These are phyloP conservation scores for Orthonevra nobilis DNA, from an alignment of 2,888 invertebrate species.

Conservation along the genomic window DNA sequence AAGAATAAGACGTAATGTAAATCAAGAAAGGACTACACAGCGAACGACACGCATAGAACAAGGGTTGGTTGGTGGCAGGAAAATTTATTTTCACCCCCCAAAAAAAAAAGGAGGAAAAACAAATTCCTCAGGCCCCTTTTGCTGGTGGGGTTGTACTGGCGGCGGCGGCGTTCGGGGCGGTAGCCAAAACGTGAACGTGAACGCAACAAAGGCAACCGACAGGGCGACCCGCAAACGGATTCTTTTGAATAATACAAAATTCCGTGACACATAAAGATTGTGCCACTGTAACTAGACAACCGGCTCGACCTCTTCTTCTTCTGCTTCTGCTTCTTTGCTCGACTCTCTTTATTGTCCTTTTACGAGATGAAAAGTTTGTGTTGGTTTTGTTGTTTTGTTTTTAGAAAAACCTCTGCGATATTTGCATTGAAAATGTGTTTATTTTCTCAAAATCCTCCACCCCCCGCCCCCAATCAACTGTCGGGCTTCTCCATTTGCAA, in stretches of 20 bases:
- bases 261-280: slow-evolving; percentile 61
- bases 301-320: slow-evolving; percentile 5
- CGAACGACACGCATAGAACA: slow-evolving; percentile 7
- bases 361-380: slow-evolving; percentile 30
- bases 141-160: background rate
- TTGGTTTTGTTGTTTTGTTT: too few relatives aligned
- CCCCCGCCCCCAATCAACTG: slow-evolving; percentile 9
- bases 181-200: too few relatives aligned
- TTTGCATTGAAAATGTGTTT: slow-evolving; percentile 66
- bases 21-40: slow-evolving; percentile 54
- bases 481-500: slow-evolving; percentile 54
- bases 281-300: slow-evolving; percentile 58
- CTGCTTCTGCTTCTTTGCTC: background rate
- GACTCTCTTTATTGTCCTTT: slow-evolving; percentile 9
- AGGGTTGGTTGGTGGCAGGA: slow-evolving; percentile 11
- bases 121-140: background rate
- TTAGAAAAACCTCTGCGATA: slow-evolving; percentile 24
- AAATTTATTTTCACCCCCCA: slow-evolving; percentile 47
- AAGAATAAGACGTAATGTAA: slow-evolving; percentile 47
- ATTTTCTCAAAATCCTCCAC: slow-evolving; percentile 55
- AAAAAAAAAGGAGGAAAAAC: slow-evolving; percentile 15
- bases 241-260: slow-evolving; percentile 66
- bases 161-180: slow-evolving; percentile 1
- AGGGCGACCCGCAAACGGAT: slow-evolving; percentile 60
- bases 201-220: slow-evolving; percentile 47